Evolutionary conservation across 1,140 invertebrate species (phyloP).

Genomic region (Papilio aristodemus): DNA sequence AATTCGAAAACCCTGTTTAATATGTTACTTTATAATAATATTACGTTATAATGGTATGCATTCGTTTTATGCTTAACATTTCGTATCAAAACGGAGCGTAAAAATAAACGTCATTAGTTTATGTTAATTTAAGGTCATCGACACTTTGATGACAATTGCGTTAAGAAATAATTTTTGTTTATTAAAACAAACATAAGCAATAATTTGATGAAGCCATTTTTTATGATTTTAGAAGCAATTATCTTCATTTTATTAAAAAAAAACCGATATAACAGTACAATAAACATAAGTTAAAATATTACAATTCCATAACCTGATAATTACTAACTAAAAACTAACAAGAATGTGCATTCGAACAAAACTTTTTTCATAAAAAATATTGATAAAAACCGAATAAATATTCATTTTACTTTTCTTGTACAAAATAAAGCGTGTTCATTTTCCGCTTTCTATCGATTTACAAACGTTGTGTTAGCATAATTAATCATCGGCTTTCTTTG

Average conservation of each 20-base stretch:
- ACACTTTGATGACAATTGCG: constrained; percentile 6
- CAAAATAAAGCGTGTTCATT: background rate
- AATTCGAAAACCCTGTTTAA: constrained; percentile 32
- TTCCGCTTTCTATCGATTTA: background rate
- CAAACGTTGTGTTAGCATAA: background rate
- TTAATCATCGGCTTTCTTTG: background rate
- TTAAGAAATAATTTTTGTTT: background rate
- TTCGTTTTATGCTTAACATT: background rate
- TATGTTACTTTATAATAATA: constrained; percentile 1
- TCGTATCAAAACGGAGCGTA: background rate
- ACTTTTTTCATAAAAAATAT: background rate
- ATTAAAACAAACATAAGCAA: no score
- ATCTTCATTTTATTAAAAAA: no score
- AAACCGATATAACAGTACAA: no score
- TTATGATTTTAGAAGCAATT: no score
- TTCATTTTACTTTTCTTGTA: background rate
- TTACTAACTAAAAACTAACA: no score
- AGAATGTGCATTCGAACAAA: background rate
- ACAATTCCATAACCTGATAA: no score
- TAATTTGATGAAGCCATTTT: no score
- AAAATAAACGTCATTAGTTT: background rate
- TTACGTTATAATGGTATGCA: background rate
- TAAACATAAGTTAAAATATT: no score
- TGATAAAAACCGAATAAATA: background rate
- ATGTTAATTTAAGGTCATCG: constrained; percentile 4